Evolutionary conservation across 2,113 vertebrate genomes (phyloP), one percentile per base, ranked within the genome.

Genomic region (Garra rufa): DNA sequence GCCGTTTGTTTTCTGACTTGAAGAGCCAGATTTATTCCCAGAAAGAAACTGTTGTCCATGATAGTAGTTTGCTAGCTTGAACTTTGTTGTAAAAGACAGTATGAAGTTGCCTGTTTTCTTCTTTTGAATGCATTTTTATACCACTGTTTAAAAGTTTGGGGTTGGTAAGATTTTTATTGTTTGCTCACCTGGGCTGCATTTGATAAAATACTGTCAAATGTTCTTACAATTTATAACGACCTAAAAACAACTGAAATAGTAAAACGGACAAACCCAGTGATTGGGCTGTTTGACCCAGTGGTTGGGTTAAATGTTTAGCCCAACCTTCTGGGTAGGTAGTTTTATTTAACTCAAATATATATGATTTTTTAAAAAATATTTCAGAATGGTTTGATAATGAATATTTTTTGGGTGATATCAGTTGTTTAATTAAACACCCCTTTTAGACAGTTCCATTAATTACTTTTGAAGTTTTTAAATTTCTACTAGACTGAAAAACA

Each of bases 1-100:
- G 52, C 34, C 3, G 43, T 15, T 75, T 76, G 48, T 65, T 76
- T 76, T 74, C 10, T 52, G 28, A 41, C 34, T 76, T 74, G 10
- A 52, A 63, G 74, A 34, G 7, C 14, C 48, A 24, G 46, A 46
- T 48, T 44, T 65, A 76, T 76, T 48, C 41, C 15, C 28, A 38
- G 15, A 75, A 59, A 67, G 10, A 71, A 70, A 19, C 43, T 43
- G 5, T 77, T 21, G 43, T 81, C 28, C 3, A 50, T 81, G 15
- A 21, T 67, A 46, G 41, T 63, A 43, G 52, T 26, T 59, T 78
- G 30, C 34, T 59, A 44, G 9, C 19, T 38, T 61, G 0, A 78
- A 26, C n/a, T 78, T 55, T 55, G 52, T n/a, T 55, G 19, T 55
- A 55, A 55, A 21, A 7, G 2, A 55, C 34, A 34, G 34, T 4